A percentile compares a stretch with the other conserved stretches of the same genome.
Conservation (phyloP, 92 coral and sea anemone genomes). For the Palythoa caribaeorum region DNA sequence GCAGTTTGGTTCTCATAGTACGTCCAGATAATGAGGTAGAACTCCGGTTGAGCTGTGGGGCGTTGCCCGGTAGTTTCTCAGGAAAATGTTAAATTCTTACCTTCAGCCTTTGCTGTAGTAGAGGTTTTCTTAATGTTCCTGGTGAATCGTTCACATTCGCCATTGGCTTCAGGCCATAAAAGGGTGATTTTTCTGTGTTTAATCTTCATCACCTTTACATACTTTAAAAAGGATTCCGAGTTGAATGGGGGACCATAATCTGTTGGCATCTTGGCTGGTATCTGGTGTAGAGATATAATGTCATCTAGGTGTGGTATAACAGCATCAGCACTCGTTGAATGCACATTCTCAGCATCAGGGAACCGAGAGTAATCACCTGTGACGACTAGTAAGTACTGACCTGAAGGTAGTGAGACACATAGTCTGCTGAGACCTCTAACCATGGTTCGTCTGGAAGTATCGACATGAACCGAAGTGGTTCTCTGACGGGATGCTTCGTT, state of each 20-base stretch:
- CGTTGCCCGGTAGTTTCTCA: constrained; percentile 31
- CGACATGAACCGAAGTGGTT: constrained; percentile 52
- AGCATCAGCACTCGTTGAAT: background rate
- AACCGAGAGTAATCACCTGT: background rate
- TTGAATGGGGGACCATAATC: no score
- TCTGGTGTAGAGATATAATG: background rate
- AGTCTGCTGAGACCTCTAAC: constrained; percentile 48
- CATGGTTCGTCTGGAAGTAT: constrained; percentile 66
- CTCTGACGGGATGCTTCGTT: background rate
- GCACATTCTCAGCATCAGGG: background rate
- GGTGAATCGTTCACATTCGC: no score
- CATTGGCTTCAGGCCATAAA: no score
- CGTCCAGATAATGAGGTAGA: constrained; percentile 4
- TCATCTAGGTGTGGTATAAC: background rate
- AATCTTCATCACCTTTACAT: no score
- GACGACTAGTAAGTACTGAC: background rate
- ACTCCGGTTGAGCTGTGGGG: constrained; percentile 8
- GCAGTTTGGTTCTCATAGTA: no score
- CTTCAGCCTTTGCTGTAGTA: background rate
- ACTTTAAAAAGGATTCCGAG: no score
- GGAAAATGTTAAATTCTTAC: background rate
- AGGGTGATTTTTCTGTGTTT: no score
- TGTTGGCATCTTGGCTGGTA: background rate
- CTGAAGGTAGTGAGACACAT: constrained; percentile 26
- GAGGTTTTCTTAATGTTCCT: no score